Evolutionary conservation across 2,113 vertebrate genomes (phyloP).

Genomic region (Pitta sordida): DNA sequence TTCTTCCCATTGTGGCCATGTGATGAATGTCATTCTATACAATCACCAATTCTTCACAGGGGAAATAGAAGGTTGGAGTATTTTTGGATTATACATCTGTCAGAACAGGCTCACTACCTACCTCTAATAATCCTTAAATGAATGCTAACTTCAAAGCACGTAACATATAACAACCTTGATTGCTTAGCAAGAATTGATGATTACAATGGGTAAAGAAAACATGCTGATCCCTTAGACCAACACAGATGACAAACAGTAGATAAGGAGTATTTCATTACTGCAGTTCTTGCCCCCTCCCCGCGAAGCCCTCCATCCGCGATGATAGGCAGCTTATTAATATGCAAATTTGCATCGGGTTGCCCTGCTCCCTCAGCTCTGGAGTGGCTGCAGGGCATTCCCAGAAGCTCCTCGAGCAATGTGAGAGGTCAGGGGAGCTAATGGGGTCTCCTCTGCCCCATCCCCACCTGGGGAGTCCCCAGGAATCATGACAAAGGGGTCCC

Average conservation of each 20-base stretch:
- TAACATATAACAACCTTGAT: background rate
- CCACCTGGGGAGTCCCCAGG: too few species aligned
- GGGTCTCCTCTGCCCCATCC: too few species aligned
- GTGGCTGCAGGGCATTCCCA: too few species aligned
- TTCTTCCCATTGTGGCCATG: background rate
- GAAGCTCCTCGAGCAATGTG: too few species aligned
- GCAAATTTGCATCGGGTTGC: too few species aligned
- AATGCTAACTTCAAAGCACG: background rate
- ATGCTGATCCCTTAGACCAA: background rate
- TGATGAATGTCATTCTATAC: background rate
- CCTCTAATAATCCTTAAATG: background rate
- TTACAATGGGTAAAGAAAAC: background rate
- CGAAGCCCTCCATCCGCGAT: too few species aligned
- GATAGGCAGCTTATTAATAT: too few species aligned
- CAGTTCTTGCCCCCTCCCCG: too few species aligned
- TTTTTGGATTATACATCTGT: background rate
- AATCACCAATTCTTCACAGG: background rate
- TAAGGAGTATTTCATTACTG: too few species aligned
- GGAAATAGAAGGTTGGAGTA: background rate
- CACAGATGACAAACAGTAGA: background rate
- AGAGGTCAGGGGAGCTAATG: too few species aligned
- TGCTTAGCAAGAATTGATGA: background rate
- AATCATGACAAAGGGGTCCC: too few species aligned
- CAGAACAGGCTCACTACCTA: background rate
- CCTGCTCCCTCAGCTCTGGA: too few species aligned